phyloP scores from a whole-genome alignment of 2,113 vertebrate genomes.

The Microcebus murinus region DNA sequence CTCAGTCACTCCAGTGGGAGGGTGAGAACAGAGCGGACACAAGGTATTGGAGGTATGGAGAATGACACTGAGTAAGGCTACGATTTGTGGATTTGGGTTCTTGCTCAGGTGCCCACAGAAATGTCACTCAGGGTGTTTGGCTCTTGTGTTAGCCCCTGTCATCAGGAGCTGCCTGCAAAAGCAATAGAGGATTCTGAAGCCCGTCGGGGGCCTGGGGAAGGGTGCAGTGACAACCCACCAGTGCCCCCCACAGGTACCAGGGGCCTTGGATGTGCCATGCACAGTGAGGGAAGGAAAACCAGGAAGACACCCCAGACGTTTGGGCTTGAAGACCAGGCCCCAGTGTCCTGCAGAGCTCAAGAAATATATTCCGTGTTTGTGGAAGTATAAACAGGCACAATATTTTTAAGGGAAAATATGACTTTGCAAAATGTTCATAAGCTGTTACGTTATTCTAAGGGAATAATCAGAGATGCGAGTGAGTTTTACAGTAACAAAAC shows the following conservation, averaged over 20 bases:
- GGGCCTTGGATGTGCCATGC: fast-evolving
- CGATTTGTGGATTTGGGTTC: fast-evolving
- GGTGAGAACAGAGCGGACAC: neutral
- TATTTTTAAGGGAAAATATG: neutral
- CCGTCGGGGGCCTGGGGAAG: neutral
- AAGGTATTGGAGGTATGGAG: neutral
- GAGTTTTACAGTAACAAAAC: neutral
- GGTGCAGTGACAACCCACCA: fast-evolving
- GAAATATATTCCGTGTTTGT: neutral
- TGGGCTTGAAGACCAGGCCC: neutral
- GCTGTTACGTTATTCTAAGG: neutral
- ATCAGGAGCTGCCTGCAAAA: neutral
- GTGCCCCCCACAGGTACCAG: neutral
- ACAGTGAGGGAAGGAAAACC: neutral
- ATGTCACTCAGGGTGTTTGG: too few relatives aligned
- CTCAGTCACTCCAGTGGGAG: neutral
- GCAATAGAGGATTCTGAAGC: neutral
- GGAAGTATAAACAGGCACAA: neutral
- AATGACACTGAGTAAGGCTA: neutral
- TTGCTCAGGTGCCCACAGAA: neutral
- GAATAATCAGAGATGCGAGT: neutral
- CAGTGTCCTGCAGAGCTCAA: neutral
- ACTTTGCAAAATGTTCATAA: neutral
- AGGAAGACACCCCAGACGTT: neutral
- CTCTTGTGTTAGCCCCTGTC: neutral